These are phyloP conservation scores for Chromoteleia sp. DNA, from an alignment of 2,888 invertebrate species.

Conservation along the genomic window DNA sequence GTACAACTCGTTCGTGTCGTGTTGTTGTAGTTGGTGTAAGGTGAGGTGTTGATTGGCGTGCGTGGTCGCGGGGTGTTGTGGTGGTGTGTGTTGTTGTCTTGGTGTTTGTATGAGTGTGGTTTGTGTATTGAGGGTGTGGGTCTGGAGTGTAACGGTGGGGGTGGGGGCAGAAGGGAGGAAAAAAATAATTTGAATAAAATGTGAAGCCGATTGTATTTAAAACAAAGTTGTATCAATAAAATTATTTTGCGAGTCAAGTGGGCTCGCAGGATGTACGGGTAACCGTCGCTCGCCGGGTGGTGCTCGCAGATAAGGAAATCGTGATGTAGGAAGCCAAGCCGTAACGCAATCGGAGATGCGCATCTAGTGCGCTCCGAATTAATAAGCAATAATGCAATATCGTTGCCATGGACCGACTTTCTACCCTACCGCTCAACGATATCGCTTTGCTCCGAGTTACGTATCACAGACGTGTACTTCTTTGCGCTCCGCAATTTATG, in stretches of 20 bases:
- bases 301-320: slow-evolving; percentile 82
- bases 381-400: slow-evolving; percentile 84
- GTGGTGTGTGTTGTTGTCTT: too few species aligned
- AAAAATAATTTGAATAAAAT: slow-evolving; percentile 66
- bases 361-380: slow-evolving; percentile 83
- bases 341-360: slow-evolving; percentile 80
- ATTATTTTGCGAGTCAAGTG: slow-evolving; percentile 69
- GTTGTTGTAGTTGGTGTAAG: too few species aligned
- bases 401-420: slow-evolving; percentile 73
- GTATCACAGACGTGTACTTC: slow-evolving; percentile 26
- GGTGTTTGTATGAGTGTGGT: too few species aligned
- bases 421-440: slow-evolving; percentile 65
- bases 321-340: slow-evolving; percentile 79
- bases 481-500: slow-evolving; percentile 28
- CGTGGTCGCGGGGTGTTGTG: too few species aligned
- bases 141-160: too few species aligned
- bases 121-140: too few species aligned
- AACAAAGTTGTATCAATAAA: slow-evolving; percentile 65
- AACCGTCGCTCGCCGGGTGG: slow-evolving; percentile 69
- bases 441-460: slow-evolving; percentile 51
- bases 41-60: too few species aligned
- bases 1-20: too few species aligned
- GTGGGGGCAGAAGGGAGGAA: neutral
- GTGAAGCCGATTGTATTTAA: slow-evolving; percentile 63
- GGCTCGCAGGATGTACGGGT: slow-evolving; percentile 59